These are phyloP conservation scores for Drosophila santomea DNA, from an alignment of 1,140 invertebrate genomes.

Conservation along the genomic window DNA sequence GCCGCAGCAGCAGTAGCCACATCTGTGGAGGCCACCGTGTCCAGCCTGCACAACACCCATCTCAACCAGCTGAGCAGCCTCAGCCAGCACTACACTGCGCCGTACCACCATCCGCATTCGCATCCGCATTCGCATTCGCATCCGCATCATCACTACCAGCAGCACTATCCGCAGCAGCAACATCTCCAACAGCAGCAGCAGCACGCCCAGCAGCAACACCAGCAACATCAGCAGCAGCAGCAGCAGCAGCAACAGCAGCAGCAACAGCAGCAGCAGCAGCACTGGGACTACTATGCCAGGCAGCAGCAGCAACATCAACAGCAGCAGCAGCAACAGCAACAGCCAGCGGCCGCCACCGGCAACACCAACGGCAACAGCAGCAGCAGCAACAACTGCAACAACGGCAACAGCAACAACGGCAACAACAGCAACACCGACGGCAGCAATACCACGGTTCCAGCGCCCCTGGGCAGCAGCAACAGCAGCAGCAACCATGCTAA, in stretches of 20 bases:
- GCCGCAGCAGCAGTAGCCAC: conserved; percentile 43
- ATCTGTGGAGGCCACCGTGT: conserved; percentile 61
- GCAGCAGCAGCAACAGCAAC: conserved; percentile 41
- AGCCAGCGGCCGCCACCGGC: conserved; percentile 54
- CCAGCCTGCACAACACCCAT: conserved; percentile 72
- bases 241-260: conserved; percentile 57
- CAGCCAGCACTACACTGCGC: conserved; percentile 74
- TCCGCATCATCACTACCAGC: conserved; percentile 56
- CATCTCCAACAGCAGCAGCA: conserved; percentile 63
- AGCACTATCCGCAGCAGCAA: conserved; percentile 55
- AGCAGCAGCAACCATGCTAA: conserved; percentile 55
- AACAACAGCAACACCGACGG: conserved; percentile 29
- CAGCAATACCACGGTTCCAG: conserved; percentile 46
- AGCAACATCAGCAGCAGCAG: conserved; percentile 45
- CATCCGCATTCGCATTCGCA: conserved; percentile 36
- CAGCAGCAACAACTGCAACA: conserved; percentile 29
- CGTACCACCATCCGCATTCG: conserved; percentile 58
- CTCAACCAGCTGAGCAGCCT: conserved; percentile 78
- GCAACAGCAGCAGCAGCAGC: conserved; percentile 61
- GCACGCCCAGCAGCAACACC: conserved; percentile 36
- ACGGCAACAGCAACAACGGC: conserved; percentile 33
- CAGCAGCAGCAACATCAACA: conserved; percentile 61
- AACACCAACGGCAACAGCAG: conserved; percentile 36
- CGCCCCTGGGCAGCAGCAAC: conserved; percentile 58
- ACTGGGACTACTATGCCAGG: conserved; percentile 83